These are phyloP conservation scores for Ommatoiulus sabulosus DNA, from an alignment of 2,888 invertebrate species.

Conservation along the genomic window DNA sequence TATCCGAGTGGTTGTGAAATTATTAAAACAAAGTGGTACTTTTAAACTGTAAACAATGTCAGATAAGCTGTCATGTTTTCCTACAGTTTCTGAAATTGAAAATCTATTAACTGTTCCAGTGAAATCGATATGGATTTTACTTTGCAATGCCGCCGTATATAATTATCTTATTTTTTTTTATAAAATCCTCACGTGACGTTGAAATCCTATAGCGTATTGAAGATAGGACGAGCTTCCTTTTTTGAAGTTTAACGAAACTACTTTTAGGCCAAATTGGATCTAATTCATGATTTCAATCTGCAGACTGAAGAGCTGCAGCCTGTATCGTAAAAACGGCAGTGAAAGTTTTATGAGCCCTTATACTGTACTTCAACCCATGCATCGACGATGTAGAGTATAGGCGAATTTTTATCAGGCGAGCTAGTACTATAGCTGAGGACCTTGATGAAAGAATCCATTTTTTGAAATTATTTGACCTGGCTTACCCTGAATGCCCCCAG, in stretches of 20 bases:
- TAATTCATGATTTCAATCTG: conserved; percentile 19
- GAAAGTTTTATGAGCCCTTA: not conserved
- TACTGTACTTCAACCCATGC: not conserved
- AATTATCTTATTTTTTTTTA: not conserved
- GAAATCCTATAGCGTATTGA: not conserved
- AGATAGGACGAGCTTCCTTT: not conserved
- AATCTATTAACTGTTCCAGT: not conserved
- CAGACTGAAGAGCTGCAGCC: not conserved
- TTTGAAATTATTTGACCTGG: not conserved
- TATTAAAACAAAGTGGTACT: no score
- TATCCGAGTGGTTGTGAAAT: no score
- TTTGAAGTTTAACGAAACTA: not conserved
- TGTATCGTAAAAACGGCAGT: not conserved
- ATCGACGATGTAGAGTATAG: not conserved
- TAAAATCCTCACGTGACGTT: not conserved
- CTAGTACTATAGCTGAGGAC: not conserved
- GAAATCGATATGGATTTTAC: not conserved
- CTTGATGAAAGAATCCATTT: not conserved
- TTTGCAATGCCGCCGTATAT: not conserved
- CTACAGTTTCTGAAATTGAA: not conserved
- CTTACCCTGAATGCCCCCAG: not conserved
- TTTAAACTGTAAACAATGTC: no score
- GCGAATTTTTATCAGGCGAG: not conserved
- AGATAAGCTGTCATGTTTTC: not conserved
- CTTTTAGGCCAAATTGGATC: not conserved